Evolutionary conservation across 1,140 invertebrate genomes (phyloP).

Genomic region (Drosophila biarmipes): DNA sequence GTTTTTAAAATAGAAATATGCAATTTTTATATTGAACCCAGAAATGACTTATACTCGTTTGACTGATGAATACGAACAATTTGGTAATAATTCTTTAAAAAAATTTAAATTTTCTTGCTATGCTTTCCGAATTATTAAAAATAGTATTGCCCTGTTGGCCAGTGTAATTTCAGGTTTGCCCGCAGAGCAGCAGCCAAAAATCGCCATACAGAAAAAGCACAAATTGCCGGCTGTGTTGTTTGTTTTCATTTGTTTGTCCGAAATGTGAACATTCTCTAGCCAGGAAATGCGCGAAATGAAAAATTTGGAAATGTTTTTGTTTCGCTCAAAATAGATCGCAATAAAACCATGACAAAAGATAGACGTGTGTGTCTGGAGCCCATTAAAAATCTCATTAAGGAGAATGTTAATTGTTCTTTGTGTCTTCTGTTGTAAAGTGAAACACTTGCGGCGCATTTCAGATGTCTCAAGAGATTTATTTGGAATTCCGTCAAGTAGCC

Average conservation of each 20-base stretch:
- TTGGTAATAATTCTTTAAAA: no score
- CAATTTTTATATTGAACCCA: no score
- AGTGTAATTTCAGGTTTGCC: slow-evolving; percentile 38
- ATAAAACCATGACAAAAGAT: slow-evolving; percentile 47
- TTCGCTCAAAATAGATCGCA: slow-evolving; percentile 42
- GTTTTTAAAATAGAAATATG: no score
- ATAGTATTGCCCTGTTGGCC: background rate
- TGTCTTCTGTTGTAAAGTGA: slow-evolving; percentile 31
- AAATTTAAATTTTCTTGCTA: no score
- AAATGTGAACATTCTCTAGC: slow-evolving; percentile 36
- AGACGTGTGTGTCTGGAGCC: slow-evolving; percentile 33
- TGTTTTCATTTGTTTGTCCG: slow-evolving; percentile 72
- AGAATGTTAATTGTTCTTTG: slow-evolving; percentile 49
- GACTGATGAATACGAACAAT: no score
- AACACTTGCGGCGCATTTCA: slow-evolving; percentile 13
- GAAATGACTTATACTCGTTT: no score
- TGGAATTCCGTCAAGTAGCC: background rate
- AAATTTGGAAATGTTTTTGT: slow-evolving; percentile 48
- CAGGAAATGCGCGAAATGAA: slow-evolving; percentile 24
- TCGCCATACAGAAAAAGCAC: slow-evolving; percentile 29
- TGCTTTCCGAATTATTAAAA: no score
- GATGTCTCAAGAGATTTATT: slow-evolving; percentile 6
- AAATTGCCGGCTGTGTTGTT: slow-evolving; percentile 56
- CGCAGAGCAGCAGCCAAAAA: slow-evolving; percentile 69
- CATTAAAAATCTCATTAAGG: slow-evolving; percentile 43